phyloP scores from a whole-genome alignment of 2,888 invertebrate genomes.

The Cephus spinipes region DNA sequence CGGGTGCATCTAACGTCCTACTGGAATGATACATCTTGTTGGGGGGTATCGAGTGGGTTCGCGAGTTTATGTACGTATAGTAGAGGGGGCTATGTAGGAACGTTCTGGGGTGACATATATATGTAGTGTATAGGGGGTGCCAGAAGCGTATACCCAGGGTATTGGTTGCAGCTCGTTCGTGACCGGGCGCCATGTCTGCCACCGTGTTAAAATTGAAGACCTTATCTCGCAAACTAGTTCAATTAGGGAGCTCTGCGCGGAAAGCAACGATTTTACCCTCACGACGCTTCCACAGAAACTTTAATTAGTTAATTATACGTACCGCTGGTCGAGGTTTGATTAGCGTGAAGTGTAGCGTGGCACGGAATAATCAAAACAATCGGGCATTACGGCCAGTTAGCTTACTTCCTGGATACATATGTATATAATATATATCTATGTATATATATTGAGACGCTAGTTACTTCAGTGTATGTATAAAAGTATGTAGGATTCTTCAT shows the following conservation, averaged over 20 bases:
- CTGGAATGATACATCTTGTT: background rate
- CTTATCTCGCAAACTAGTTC: slow-evolving; percentile 47
- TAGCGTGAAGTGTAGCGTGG: slow-evolving; percentile 21
- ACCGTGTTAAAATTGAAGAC: slow-evolving; percentile 50
- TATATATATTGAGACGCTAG: background rate
- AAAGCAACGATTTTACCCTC: slow-evolving; percentile 47
- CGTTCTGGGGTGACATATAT: background rate
- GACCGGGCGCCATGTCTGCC: slow-evolving; percentile 46
- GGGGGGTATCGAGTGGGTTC: background rate
- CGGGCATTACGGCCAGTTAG: slow-evolving; percentile 18
- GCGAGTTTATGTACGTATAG: background rate
- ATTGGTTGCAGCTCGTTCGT: slow-evolving; percentile 38
- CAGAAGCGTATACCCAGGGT: background rate
- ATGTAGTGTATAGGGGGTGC: background rate
- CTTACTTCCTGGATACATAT: background rate
- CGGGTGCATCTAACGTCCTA: background rate
- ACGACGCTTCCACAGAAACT: slow-evolving; percentile 36
- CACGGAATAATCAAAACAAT: slow-evolving; percentile 29
- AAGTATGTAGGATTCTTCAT: background rate
- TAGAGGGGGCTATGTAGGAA: background rate
- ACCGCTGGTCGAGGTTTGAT: slow-evolving; percentile 28
- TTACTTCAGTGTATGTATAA: background rate
- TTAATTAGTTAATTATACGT: slow-evolving; percentile 50
- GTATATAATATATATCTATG: background rate
- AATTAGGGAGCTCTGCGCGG: slow-evolving; percentile 40